Evolutionary conservation across 30 jellyfish, hydroid and myxozoan species (phyloP).

Genomic region (Aurelia aurita): DNA sequence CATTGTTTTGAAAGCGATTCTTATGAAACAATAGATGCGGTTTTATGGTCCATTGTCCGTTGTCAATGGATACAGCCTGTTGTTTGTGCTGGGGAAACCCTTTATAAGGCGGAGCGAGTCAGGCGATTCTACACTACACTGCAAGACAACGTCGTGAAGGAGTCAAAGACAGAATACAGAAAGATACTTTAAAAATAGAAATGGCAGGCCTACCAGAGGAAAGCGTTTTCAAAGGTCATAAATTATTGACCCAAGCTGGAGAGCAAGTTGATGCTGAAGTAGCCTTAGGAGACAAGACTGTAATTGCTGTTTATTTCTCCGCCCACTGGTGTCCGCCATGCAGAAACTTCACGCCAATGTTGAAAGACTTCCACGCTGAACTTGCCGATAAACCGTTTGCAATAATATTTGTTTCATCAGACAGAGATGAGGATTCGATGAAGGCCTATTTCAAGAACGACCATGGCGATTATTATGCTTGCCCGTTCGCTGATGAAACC

Average conservation of each 20-base stretch:
- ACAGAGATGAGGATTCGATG: constrained; percentile 36
- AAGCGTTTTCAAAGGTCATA: constrained; percentile 42
- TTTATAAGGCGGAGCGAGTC: too few species aligned
- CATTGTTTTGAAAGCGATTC: too few species aligned
- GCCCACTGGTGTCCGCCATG: constrained; percentile 84
- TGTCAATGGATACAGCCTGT: too few species aligned
- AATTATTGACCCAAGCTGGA: constrained; percentile 36
- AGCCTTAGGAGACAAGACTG: constrained; percentile 48
- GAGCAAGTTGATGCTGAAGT: constrained; percentile 42
- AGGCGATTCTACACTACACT: too few species aligned
- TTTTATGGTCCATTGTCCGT: too few species aligned
- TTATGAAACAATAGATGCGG: too few species aligned
- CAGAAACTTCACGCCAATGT: constrained; percentile 54
- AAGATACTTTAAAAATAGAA: background rate
- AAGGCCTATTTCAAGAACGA: constrained; percentile 42
- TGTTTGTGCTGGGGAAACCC: too few species aligned
- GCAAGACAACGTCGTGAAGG: too few species aligned
- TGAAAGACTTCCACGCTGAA: constrained; percentile 44
- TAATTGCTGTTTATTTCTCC: constrained; percentile 36
- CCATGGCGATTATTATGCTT: constrained; percentile 54
- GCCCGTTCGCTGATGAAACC: constrained; percentile 31
- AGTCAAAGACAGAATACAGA: too few species aligned
- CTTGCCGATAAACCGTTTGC: constrained; percentile 18
- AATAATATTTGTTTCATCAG: constrained; percentile 56
- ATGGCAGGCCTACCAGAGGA: constrained; percentile 42